phyloP scores from a whole-genome alignment of 2,888 invertebrate genomes.

The Syrista parreyssii region DNA sequence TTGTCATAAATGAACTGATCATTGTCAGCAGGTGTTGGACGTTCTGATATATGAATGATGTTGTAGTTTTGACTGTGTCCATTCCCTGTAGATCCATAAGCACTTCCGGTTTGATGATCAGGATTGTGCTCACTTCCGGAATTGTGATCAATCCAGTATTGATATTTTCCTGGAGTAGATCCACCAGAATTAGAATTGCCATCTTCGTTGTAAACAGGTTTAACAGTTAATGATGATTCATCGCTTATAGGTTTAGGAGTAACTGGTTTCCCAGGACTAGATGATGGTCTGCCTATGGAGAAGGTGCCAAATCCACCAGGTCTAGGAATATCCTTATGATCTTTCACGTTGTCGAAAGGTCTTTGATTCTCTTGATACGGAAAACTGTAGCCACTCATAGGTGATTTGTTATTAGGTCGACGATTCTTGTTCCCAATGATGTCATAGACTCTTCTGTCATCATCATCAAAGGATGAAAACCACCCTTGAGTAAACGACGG shows the following conservation, averaged over 20 bases:
- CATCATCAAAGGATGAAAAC: neutral
- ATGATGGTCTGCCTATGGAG: neutral
- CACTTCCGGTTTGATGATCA: neutral
- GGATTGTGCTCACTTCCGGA: neutral
- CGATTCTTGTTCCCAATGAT: constrained; percentile 23
- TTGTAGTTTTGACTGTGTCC: neutral
- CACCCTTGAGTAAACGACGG: neutral
- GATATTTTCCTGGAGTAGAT: neutral
- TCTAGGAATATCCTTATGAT: neutral
- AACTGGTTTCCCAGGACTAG: neutral
- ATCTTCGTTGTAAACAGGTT: neutral
- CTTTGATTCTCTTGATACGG: neutral
- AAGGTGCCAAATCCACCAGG: constrained; percentile 14
- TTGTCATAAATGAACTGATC: constrained; percentile 6
- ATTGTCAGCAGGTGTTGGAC: neutral
- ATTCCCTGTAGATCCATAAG: neutral
- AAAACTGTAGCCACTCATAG: neutral
- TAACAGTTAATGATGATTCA: neutral
- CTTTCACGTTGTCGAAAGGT: neutral
- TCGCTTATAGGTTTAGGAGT: neutral
- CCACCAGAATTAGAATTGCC: neutral
- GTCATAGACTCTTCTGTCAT: constrained; percentile 21
- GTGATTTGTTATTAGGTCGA: neutral
- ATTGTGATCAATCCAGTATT: neutral
- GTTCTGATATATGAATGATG: neutral